Base-by-base conservation (phyloP, 2,797 vertebrate genomes). In the Megalops cyprinoides region DNA sequence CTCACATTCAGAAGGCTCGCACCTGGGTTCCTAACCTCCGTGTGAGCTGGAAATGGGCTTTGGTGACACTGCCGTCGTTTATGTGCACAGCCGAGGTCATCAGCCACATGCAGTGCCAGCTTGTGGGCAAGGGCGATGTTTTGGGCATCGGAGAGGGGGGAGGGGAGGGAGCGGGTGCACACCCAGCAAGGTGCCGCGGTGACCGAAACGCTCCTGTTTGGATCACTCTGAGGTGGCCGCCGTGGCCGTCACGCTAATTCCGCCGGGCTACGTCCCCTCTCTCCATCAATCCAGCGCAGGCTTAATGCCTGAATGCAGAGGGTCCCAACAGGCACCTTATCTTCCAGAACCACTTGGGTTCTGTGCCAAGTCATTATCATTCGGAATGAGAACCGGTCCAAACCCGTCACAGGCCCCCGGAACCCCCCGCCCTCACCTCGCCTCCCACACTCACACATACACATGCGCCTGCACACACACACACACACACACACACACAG, bases 281-380 rank as follows among this genome's bases (percentile, higher is more conserved):
- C 90, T 87, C 89, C 87, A 88, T 90, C 90, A 88, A 87, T 83
- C 85, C 90, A 88, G 88, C 81, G 80, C 88, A 88, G 89, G 67
- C 90, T 89, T 90, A 90, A 89, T 86, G 89, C 87, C 89, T 90
- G 93, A 88, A 91, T 92, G 90, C 86, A 86, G 88, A 90, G 91
- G 89, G 91, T 93, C 92, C 91, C 91, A 86, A 87, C 80, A 89
- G 90, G 87, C 20, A 87, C 87, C 91, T 93, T 94, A 94, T 94
- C 93, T 94, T 90, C 91, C 88, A 93, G 89, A 71, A 56, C 65
- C 78, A 79, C 49, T 79, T 73, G 78, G 78, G 69, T 55, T 79
- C 23, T 5, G 37, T 79, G 65, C 78, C 78, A 79, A 51, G 49
- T 31, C 78, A 67, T 79, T 79, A 79, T 69, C 67, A 18, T 49